Evolutionary conservation across 2,888 invertebrate species (phyloP).

Genomic region (Anticlea derivata): DNA sequence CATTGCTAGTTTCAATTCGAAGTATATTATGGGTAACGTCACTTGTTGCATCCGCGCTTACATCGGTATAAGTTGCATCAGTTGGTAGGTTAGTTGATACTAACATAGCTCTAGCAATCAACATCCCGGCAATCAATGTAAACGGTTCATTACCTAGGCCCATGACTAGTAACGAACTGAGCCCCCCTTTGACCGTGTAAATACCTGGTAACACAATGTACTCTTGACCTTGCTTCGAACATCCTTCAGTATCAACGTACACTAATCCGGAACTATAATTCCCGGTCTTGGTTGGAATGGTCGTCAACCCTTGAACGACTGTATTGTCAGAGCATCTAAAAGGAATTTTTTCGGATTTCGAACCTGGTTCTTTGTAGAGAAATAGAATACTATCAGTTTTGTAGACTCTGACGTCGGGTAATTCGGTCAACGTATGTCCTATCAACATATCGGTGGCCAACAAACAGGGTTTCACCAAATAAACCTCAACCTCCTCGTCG

Average conservation of each 20-base stretch:
- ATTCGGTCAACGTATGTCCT: background rate
- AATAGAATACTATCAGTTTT: background rate
- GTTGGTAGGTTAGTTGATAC: background rate
- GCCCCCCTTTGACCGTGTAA: background rate
- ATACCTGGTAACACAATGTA: background rate
- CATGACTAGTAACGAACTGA: background rate
- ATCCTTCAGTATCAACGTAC: background rate
- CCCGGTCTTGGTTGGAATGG: background rate
- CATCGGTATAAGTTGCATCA: background rate
- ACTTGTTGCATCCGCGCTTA: background rate
- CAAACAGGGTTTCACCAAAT: background rate
- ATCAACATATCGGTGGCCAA: background rate
- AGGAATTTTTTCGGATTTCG: background rate
- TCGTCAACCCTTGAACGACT: background rate
- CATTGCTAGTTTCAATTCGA: background rate
- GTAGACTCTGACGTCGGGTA: background rate
- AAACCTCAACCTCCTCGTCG: background rate
- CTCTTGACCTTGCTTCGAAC: background rate
- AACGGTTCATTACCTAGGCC: background rate
- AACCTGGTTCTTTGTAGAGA: background rate
- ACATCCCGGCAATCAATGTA: background rate
- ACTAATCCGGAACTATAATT: background rate
- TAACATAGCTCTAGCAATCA: background rate
- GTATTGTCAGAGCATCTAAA: background rate
- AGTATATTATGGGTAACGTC: background rate